Evolutionary conservation across 2,113 vertebrate species (phyloP).

Genomic region (Hypanus sabinus): DNA sequence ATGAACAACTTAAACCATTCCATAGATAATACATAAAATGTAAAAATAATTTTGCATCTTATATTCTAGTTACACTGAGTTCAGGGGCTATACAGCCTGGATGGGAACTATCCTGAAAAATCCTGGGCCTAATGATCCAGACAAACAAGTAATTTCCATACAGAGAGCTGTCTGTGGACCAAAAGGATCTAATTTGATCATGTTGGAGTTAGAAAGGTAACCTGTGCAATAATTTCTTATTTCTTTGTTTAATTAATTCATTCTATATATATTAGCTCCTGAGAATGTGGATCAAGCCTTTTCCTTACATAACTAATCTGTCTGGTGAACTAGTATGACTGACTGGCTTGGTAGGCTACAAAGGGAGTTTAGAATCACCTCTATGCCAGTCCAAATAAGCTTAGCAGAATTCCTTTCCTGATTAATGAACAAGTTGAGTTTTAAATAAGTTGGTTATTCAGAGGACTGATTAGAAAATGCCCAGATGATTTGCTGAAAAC

Average conservation of each 20-base stretch:
- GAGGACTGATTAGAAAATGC: too few species aligned
- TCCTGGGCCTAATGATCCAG: conserved; percentile 65
- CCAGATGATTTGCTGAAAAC: too few species aligned
- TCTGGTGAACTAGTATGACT: neutral
- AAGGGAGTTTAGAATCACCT: too few species aligned
- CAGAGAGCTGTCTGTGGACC: conserved; percentile 77
- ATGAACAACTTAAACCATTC: neutral
- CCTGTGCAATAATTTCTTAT: neutral
- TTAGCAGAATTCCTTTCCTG: neutral
- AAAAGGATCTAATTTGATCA: conserved; percentile 77
- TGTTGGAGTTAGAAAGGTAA: conserved; percentile 80
- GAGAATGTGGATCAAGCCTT: neutral
- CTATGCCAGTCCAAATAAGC: too few species aligned
- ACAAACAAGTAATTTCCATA: conserved; percentile 68
- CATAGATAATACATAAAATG: neutral
- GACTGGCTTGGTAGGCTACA: too few species aligned
- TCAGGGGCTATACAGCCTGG: conserved; percentile 73
- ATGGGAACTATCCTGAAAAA: conserved; percentile 78
- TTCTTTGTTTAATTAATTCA: neutral
- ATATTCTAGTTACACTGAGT: conserved; percentile 64
- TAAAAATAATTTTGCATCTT: neutral
- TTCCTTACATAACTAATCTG: neutral
- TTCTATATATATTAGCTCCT: neutral
- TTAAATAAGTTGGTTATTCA: neutral
- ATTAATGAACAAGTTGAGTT: neutral